Evolutionary conservation across 2,888 invertebrate species (phyloP), one percentile per base, ranked within the genome.

Genomic region (Hesperia comma): DNA sequence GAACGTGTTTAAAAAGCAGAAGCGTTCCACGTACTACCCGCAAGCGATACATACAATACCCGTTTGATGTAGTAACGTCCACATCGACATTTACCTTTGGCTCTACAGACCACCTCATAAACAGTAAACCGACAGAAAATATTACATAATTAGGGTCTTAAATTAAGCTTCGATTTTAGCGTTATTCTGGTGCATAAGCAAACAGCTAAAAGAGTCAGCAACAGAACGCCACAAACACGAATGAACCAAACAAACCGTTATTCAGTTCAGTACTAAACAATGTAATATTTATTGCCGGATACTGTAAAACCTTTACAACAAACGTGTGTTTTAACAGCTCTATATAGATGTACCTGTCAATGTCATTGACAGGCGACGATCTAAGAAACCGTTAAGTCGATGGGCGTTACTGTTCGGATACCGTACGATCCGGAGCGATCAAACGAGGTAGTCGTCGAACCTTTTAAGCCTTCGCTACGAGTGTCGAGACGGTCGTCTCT

Each of bases 371-470:
- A 49, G 10, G 26, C 17, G 14, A n/a, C 32, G 14, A n/a, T 32
- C 53, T 32, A n/a, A 4, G 26, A 53, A 53, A 53, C 26, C n/a
- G 26, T 7, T 53, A 14, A 51, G 26, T 26, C 51, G 51, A 51
- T 51, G 51, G 21, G 21, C 21, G 21, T 51, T 51, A 51, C 26
- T 10, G 1, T 26, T 51, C 21, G 51, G 51, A 51, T 69, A 74
- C 77, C 79, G 78, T 37, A 51, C 21, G 14, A 51, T 14, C 51
- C 51, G 51, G 21, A 49, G 56, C 62, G 46, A 70, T 91, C 85
- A 92, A 46, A 92, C 92, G 70, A 92, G 91, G 86, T 92, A 92
- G 87, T 90, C 88, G 84, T 85, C 78, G 89, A 92, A 92, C 88
- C 84, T 87, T 61, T 73, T 82, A n/a, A 85, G 87, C 90, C 90